These are phyloP conservation scores for Crotalus horridus DNA, from an alignment of 2,113 vertebrate species.

Conservation along the genomic window DNA sequence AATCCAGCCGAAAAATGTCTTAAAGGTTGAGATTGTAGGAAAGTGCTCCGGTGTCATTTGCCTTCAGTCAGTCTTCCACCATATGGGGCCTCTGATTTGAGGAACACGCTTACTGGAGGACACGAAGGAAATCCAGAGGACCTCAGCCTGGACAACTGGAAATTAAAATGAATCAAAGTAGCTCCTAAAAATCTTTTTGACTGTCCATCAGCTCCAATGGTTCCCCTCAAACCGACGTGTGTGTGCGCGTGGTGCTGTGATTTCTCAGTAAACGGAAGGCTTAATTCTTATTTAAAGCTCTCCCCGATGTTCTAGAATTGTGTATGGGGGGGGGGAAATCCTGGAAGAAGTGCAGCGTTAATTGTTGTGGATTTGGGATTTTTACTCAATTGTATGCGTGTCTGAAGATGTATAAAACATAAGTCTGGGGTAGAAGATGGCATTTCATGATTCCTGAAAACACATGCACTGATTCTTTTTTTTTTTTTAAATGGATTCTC, in stretches of 20 bases:
- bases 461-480: background rate
- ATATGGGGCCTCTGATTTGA: background rate
- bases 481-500: background rate
- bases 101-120: background rate
- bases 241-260: background rate
- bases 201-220: background rate
- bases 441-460: background rate
- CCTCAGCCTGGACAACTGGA: background rate
- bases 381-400: conserved; percentile 53
- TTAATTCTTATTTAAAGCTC: background rate
- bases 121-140: background rate
- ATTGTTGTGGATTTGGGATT: conserved; percentile 35
- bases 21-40: conserved; percentile 22
- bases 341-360: background rate
- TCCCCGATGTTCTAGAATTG: background rate
- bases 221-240: background rate
- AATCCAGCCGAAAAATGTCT: conserved; percentile 45
- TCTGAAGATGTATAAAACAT: conserved; percentile 2
- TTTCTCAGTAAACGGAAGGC: background rate
- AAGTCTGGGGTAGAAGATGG: conserved; percentile 18
- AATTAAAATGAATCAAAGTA: conserved; percentile 16
- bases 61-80: conserved; percentile 6
- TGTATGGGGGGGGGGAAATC: no score
- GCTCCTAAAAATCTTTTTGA: background rate
- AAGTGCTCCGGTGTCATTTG: background rate